These are phyloP conservation scores for Pararge aegeria DNA, from an alignment of 1,140 invertebrate species.

Conservation along the genomic window DNA sequence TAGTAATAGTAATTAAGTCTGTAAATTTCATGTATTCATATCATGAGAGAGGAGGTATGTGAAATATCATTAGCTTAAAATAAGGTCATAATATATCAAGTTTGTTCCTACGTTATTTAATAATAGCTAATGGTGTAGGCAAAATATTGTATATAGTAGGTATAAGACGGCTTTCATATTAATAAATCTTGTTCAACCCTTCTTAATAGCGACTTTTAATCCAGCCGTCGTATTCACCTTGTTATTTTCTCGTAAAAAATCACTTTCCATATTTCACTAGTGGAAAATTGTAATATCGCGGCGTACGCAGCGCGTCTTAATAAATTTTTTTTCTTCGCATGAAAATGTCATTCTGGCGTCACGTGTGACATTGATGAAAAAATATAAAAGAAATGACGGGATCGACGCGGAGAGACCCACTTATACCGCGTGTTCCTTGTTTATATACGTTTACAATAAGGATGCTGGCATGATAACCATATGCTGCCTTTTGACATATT, in stretches of 20 bases:
- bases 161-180: slow-evolving; percentile 21
- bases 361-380: slow-evolving; percentile 79
- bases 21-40: no score
- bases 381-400: slow-evolving; percentile 76
- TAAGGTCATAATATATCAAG: no score
- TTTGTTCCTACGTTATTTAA: neutral
- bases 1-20: no score
- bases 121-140: slow-evolving; percentile 17
- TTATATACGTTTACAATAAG: slow-evolving; percentile 30
- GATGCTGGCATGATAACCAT: slow-evolving; percentile 7
- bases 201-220: slow-evolving; percentile 61
- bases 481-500: slow-evolving; percentile 24
- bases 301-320: slow-evolving; percentile 61
- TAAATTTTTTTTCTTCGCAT: slow-evolving; percentile 76
- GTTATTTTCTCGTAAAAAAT: slow-evolving; percentile 78
- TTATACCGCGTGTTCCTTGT: slow-evolving; percentile 39
- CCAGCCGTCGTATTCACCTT: slow-evolving; percentile 60
- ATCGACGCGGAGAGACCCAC: slow-evolving; percentile 46
- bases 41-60: no score
- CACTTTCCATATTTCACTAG: slow-evolving; percentile 78
- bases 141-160: slow-evolving; percentile 1
- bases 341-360: slow-evolving; percentile 77
- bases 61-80: no score
- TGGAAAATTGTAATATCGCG: slow-evolving; percentile 76
- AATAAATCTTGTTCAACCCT: slow-evolving; percentile 46